These are phyloP conservation scores for Bombus impatiens DNA, from an alignment of 1,140 invertebrate genomes.

Conservation along the genomic window DNA sequence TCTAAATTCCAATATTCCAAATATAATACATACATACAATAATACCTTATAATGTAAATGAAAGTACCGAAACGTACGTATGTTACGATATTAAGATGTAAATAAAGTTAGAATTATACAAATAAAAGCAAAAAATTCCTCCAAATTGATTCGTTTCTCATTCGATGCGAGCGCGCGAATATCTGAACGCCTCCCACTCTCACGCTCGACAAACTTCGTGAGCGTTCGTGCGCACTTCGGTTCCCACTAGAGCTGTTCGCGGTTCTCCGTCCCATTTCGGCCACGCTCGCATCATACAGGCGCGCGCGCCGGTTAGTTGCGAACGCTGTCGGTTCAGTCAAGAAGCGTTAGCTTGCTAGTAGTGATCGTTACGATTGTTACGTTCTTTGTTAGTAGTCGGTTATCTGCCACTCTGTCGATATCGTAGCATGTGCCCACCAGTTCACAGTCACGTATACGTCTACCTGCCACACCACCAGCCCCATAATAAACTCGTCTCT, in stretches of 20 bases:
- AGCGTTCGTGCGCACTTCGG: not conserved
- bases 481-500: constrained; percentile 75
- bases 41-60: not conserved
- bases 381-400: constrained; percentile 8
- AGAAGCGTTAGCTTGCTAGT: constrained; percentile 13
- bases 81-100: constrained; percentile 17
- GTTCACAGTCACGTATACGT: constrained; percentile 70
- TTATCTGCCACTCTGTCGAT: constrained; percentile 57
- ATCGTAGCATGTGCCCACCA: constrained; percentile 80
- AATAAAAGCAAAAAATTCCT: constrained; percentile 11
- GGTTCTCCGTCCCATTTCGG: not conserved
- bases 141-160: not conserved
- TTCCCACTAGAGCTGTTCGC: not conserved
- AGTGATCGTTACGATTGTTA: not conserved
- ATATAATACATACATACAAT: too few species aligned
- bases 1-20: not conserved
- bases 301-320: constrained; percentile 11
- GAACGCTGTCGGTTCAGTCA: constrained; percentile 10
- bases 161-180: constrained; percentile 3
- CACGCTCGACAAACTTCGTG: constrained; percentile 1
- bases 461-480: constrained; percentile 73
- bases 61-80: not conserved
- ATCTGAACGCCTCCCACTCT: not conserved
- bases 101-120: constrained; percentile 21
- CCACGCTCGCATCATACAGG: not conserved